A percentile compares a stretch with the other conserved stretches of the same genome.
These are phyloP conservation scores for Linnaemya vulpina DNA, from an alignment of 2,888 invertebrate species.

Conservation along the genomic window DNA sequence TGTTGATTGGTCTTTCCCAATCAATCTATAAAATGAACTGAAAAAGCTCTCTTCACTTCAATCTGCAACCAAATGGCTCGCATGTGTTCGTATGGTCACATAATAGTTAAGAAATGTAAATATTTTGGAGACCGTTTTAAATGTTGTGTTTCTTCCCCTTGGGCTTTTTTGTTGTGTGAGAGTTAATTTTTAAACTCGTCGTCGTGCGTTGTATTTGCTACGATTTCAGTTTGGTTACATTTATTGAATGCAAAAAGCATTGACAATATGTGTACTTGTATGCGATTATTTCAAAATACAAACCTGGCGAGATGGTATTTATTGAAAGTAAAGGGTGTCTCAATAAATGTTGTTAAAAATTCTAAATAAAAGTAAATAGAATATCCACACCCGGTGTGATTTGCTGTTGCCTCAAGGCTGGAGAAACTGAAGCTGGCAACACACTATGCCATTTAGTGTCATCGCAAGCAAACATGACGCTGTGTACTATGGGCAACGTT, in stretches of 20 bases:
- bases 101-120: constrained; percentile 9
- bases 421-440: no score
- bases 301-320: neutral
- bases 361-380: neutral
- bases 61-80: neutral
- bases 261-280: neutral
- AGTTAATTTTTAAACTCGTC: constrained; percentile 2
- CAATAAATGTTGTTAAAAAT: neutral
- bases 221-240: constrained; percentile 30
- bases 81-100: constrained; percentile 10
- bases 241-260: constrained; percentile 36
- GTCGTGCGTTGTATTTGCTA: constrained; percentile 6
- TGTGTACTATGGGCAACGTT: no score
- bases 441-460: no score
- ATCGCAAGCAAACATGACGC: no score
- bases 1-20: neutral
- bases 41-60: neutral
- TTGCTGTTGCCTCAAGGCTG: no score
- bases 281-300: neutral
- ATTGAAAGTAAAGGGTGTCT: neutral
- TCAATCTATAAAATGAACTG: constrained; percentile 1
- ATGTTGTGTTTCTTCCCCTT: constrained; percentile 2
- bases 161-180: neutral
- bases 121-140: neutral
- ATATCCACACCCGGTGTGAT: no score